Conservation (phyloP, 2,113 vertebrate species). For the Equus quagga region DNA sequence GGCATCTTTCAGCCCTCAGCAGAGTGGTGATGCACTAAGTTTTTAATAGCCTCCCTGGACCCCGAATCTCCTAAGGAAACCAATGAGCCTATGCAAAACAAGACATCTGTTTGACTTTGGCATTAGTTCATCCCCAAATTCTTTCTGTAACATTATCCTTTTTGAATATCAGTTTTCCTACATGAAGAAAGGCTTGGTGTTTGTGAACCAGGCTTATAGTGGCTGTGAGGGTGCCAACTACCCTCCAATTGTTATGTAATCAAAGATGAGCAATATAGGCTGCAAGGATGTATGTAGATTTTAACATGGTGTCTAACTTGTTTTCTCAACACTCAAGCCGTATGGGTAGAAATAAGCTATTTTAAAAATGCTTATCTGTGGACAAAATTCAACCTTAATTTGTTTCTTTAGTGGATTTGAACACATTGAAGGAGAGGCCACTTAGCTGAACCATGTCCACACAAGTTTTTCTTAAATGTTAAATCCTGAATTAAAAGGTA, state of each 20-base stretch:
- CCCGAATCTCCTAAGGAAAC: background rate
- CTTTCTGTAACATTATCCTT: background rate
- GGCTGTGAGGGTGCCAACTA: background rate
- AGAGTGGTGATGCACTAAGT: background rate
- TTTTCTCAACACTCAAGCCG: background rate
- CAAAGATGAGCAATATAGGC: background rate
- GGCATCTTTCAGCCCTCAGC: rapidly evolving
- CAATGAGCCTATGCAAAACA: background rate
- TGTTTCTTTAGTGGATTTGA: background rate
- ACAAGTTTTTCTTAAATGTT: background rate
- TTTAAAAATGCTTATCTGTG: background rate
- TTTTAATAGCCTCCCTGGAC: background rate
- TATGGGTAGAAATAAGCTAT: background rate
- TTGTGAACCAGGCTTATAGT: background rate
- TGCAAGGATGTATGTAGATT: background rate
- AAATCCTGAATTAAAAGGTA: background rate
- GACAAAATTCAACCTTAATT: background rate
- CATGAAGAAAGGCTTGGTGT: background rate
- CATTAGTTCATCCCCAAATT: background rate
- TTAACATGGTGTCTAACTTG: background rate
- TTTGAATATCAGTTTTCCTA: background rate
- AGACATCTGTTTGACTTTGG: background rate
- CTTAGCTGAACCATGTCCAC: background rate
- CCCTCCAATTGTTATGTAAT: background rate
- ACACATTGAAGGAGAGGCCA: background rate